A percentile compares a stretch with the other conserved stretches of the same genome.
Conservation (phyloP, 2,888 invertebrate genomes). For the Oligia latruncula region DNA sequence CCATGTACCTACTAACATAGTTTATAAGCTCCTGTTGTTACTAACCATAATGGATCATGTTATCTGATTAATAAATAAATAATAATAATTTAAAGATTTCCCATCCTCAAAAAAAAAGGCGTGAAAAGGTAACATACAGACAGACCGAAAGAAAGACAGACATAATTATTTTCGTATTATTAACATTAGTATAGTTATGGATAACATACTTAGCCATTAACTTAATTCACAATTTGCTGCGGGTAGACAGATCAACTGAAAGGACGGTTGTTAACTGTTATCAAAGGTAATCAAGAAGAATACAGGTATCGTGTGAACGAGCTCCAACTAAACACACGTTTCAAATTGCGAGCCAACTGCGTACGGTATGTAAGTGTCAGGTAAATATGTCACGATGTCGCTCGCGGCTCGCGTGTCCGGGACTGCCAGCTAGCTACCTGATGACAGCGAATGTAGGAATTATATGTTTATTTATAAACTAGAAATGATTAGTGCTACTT, state of each 20-base stretch:
- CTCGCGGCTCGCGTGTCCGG: conserved; percentile 51
- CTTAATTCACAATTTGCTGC: not conserved
- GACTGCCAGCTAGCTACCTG: conserved; percentile 33
- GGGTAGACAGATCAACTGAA: not conserved
- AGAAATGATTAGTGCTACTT: not conserved
- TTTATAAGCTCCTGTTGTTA: too few relatives aligned
- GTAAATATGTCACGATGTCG: conserved; percentile 54
- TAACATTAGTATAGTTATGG: not conserved
- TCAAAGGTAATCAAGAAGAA: conserved; percentile 5
- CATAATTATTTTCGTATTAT: not conserved
- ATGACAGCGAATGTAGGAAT: conserved; percentile 18
- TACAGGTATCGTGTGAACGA: not conserved
- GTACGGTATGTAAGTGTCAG: conserved; percentile 47
- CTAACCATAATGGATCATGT: too few relatives aligned
- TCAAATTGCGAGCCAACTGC: conserved; percentile 26
- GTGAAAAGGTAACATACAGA: not conserved
- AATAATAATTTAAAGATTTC: too few relatives aligned
- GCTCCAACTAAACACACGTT: not conserved
- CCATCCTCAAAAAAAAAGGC: too few relatives aligned
- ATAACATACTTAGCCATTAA: not conserved
- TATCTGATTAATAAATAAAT: too few relatives aligned
- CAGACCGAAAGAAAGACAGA: not conserved
- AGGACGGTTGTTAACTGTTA: not conserved
- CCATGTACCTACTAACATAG: too few relatives aligned
- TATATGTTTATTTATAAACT: conserved; percentile 13